Evolutionary conservation across 2,113 vertebrate genomes (phyloP).

Genomic region (Taurulus bubalis): DNA sequence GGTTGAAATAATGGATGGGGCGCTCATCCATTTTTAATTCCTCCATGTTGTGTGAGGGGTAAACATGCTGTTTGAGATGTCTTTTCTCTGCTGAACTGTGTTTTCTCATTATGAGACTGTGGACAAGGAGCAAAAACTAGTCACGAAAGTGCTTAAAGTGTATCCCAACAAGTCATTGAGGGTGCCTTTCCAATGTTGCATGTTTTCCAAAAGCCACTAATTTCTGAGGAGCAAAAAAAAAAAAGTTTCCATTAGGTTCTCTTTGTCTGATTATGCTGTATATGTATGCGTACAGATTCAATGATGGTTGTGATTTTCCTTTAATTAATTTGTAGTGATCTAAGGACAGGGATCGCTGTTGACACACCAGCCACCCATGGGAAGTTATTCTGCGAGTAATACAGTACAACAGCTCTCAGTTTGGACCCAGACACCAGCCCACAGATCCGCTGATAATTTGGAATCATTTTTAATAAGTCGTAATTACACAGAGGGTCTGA

Average conservation of each 20-base stretch:
- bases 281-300: slow-evolving; percentile 20
- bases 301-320: slow-evolving; percentile 47
- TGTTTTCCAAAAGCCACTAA: slow-evolving; percentile 56
- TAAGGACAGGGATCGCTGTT: slow-evolving; percentile 63
- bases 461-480: slow-evolving; percentile 87
- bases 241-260: slow-evolving; percentile 26
- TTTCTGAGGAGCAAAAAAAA: slow-evolving; percentile 30
- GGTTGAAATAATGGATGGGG: slow-evolving; percentile 87
- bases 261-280: slow-evolving; percentile 31
- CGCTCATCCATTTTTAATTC: slow-evolving; percentile 86
- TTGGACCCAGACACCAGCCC: slow-evolving; percentile 80
- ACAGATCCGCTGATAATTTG: slow-evolving; percentile 84
- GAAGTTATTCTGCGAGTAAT: slow-evolving; percentile 68
- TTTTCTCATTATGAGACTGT: slow-evolving; percentile 79
- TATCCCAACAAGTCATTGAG: slow-evolving; percentile 70
- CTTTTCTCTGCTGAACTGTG: slow-evolving; percentile 83
- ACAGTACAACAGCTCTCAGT: slow-evolving; percentile 72
- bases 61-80: slow-evolving; percentile 87
- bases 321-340: slow-evolving; percentile 67
- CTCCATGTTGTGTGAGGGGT: slow-evolving; percentile 86
- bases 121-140: slow-evolving; percentile 70
- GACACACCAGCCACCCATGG: slow-evolving; percentile 67
- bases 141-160: slow-evolving; percentile 76
- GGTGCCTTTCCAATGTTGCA: slow-evolving; percentile 63
- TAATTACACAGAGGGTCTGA: slow-evolving; percentile 86